Percentiles rank a stretch among this genome's conserved stretches.
phyloP scores from a whole-genome alignment of 2,888 invertebrate species.

The Brachyptera putata region DNA sequence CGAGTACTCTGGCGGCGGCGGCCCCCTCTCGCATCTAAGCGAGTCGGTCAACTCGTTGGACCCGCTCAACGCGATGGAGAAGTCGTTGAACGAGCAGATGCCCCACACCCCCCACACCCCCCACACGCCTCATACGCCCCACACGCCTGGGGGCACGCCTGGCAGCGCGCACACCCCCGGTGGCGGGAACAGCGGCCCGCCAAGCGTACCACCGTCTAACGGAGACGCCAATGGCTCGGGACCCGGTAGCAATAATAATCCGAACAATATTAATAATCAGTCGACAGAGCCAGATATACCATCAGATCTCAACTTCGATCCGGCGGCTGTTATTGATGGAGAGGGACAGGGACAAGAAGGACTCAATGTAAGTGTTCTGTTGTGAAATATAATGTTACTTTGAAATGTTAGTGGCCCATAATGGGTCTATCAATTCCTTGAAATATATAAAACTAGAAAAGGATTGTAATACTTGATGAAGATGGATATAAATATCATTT shows the following conservation, averaged over 20 bases:
- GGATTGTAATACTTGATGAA: no score
- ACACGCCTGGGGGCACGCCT: conserved; percentile 62
- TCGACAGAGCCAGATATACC: conserved; percentile 69
- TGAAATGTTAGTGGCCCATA: no score
- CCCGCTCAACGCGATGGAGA: conserved; percentile 90
- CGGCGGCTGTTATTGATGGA: conserved; percentile 87
- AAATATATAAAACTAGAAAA: no score
- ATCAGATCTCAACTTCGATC: conserved; percentile 88
- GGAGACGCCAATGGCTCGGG: conserved; percentile 37
- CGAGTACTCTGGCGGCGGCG: conserved; percentile 62
- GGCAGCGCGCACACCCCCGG: conserved; percentile 64
- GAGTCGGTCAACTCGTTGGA: conserved; percentile 87
- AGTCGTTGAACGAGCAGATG: conserved; percentile 84
- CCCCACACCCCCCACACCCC: conserved; percentile 81
- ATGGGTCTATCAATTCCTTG: no score
- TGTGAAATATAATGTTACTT: no score
- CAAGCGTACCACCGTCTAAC: conserved; percentile 68
- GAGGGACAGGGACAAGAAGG: conserved; percentile 82
- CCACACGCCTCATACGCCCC: conserved; percentile 73
- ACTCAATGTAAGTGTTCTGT: conserved; percentile 81
- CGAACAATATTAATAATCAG: conserved; percentile 40
- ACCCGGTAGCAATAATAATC: conserved; percentile 40
- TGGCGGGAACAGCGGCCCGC: conserved; percentile 62
- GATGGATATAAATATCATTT: no score
- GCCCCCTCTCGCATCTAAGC: conserved; percentile 75